Conservation (phyloP, 2,888 invertebrate genomes). For the Pandemis cinnamomeana region DNA sequence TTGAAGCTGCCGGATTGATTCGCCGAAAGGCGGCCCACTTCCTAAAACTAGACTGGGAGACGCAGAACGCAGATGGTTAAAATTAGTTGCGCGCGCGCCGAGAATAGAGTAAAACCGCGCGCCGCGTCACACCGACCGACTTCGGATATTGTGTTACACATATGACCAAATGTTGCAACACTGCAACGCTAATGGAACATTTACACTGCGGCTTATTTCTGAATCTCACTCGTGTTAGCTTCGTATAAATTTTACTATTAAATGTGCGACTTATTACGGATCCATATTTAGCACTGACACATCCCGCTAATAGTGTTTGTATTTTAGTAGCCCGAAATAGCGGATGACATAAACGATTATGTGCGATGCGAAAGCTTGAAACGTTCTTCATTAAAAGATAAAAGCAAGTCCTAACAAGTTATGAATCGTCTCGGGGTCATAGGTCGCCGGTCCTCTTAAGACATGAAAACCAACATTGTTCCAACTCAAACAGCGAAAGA, state of each 20-base stretch:
- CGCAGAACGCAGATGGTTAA: constrained; percentile 82
- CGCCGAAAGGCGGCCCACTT: constrained; percentile 78
- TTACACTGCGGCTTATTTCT: constrained; percentile 6
- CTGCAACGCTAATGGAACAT: constrained; percentile 25
- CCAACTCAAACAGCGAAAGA: constrained; percentile 76
- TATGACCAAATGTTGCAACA: constrained; percentile 50
- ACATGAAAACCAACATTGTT: constrained; percentile 69
- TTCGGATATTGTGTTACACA: constrained; percentile 80
- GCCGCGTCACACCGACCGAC: constrained; percentile 69
- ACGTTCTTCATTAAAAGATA: not conserved
- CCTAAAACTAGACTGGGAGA: constrained; percentile 82
- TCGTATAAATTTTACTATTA: not conserved
- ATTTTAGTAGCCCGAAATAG: not conserved
- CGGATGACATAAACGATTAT: not conserved
- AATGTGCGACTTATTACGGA: not conserved
- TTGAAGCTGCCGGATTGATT: constrained; percentile 56
- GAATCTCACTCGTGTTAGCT: not conserved
- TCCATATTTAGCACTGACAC: constrained; percentile 3
- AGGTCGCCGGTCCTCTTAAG: constrained; percentile 53
- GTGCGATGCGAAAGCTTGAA: not conserved
- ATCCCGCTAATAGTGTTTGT: not conserved
- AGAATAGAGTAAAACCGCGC: constrained; percentile 81
- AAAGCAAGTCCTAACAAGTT: constrained; percentile 12
- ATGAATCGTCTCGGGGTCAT: constrained; percentile 50
- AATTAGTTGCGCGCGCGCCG: constrained; percentile 76